Percentiles rank a stretch among this genome's conserved stretches.
Conservation (phyloP, 2,113 vertebrate species). For the Saiga tatarica region DNA sequence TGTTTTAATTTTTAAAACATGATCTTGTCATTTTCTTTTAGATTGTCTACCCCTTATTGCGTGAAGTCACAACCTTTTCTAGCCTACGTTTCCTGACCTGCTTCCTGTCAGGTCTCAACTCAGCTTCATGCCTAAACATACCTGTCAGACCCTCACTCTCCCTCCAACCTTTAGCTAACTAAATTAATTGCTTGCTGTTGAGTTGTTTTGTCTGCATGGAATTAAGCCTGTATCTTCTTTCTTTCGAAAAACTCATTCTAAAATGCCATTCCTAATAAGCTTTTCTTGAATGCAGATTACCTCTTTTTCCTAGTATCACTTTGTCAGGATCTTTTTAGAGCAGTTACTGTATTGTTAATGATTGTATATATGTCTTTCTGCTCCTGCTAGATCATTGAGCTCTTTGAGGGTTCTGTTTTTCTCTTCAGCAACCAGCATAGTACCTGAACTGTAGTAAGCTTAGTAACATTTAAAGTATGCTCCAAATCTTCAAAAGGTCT, state of each 20-base stretch:
- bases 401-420: not conserved
- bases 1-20: slow-evolving; percentile 17
- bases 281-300: not conserved
- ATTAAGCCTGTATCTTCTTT: not conserved
- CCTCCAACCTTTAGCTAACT: not conserved
- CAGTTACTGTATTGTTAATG: not conserved
- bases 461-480: not conserved
- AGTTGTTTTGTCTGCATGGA: not conserved
- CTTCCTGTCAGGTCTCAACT: not conserved
- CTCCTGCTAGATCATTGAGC: not conserved
- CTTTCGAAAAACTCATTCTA: not conserved
- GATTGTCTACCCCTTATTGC: not conserved
- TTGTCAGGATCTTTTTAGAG: not conserved
- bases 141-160: not conserved
- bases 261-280: not conserved
- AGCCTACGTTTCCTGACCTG: not conserved
- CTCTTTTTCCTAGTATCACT: not conserved
- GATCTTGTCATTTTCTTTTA: not conserved
- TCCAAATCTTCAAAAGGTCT: not conserved
- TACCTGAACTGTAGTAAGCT: not conserved
- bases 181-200: not conserved
- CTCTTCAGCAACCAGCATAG: not conserved
- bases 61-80: not conserved
- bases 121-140: not conserved
- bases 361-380: not conserved